Evolutionary conservation across 1,140 invertebrate species (phyloP), one percentile per base, ranked within the genome.

Genomic region (Aphaenogaster rudis): DNA sequence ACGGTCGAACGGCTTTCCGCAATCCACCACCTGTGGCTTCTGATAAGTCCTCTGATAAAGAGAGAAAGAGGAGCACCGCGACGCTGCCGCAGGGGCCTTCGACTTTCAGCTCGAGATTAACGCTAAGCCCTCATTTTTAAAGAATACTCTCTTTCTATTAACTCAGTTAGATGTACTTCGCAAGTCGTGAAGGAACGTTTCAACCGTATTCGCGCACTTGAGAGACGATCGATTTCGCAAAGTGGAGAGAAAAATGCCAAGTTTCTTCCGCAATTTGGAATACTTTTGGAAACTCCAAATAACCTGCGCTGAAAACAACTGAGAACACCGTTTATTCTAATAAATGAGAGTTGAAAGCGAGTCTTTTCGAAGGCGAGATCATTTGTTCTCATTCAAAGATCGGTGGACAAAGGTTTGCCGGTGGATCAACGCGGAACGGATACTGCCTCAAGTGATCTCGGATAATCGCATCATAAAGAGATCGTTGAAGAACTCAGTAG

Each of bases 1-100:
- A 81, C 50, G 9, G 15, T 21, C 36, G 69, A 76, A 84, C 52
- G 52, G 13, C 28, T 33, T 28, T 59, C 42, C 54, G 79, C 79
- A 81, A 84, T 84, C 69, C 54, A 76, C 42, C 79, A 81, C 79
- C 64, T 81, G 69, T 84, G 69, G 69, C 69, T 84, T 84, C 54
- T 71, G 69, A 74, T 84, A 84, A 48, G 39, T 61, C n/a, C 4
- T 74, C 54, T 8, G 80, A 74, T 84, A 74, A 39, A 33, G 69
- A 57, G 69, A 36, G 45, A 28, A 84, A 66, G 64, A 36, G 69
- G n/a, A 74, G 69, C 21, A n/a, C 28, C 36, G 48, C 64, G 78
- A 39, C 39, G 3, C 15, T 13, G 33, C 21, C 66, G 79, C 66
- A 17, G n/a, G 57, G 50, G 39, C 15, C 45, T 57, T 54, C 50